A percentile compares a stretch with the other conserved stretches of the same genome.
Conservation (phyloP, 2,888 invertebrate species). For the Papilio protenor region DNA sequence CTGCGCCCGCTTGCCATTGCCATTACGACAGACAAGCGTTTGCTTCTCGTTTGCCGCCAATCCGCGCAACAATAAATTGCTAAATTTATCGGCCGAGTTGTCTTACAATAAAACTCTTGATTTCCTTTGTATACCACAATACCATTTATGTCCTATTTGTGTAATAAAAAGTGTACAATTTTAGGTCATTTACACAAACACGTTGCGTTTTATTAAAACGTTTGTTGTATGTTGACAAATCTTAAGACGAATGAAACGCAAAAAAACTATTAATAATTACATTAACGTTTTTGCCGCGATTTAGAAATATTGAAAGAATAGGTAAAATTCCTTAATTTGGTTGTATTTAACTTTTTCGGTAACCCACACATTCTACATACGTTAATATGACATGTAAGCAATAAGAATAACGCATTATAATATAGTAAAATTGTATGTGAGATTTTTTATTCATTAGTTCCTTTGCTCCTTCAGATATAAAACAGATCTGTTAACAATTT, state of each 20-base stretch:
- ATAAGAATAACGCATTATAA: too few relatives aligned
- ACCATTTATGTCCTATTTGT: conserved; percentile 60
- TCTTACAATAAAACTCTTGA: conserved; percentile 59
- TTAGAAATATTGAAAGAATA: background rate
- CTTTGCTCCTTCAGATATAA: too few relatives aligned
- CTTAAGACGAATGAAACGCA: background rate
- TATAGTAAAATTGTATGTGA: too few relatives aligned
- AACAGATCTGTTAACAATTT: too few relatives aligned
- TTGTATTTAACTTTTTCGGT: too few relatives aligned
- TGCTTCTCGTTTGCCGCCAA: conserved; percentile 40
- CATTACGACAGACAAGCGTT: conserved; percentile 46
- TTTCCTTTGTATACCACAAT: conserved; percentile 59
- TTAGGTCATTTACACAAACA: conserved; percentile 47
- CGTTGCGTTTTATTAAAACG: conserved; percentile 55
- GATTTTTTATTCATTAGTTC: too few relatives aligned
- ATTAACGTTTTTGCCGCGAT: background rate
- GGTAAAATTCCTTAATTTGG: too few relatives aligned
- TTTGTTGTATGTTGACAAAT: conserved; percentile 43
- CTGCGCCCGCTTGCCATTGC: conserved; percentile 74
- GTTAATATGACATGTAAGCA: too few relatives aligned
- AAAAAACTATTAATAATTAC: background rate
- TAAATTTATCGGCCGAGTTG: conserved; percentile 71
- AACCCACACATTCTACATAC: too few relatives aligned
- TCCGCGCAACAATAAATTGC: conserved; percentile 73
- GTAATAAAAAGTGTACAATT: conserved; percentile 61